Evolutionary conservation across 2,888 invertebrate species (phyloP).

Genomic region (Caenorhabditis panamensis): DNA sequence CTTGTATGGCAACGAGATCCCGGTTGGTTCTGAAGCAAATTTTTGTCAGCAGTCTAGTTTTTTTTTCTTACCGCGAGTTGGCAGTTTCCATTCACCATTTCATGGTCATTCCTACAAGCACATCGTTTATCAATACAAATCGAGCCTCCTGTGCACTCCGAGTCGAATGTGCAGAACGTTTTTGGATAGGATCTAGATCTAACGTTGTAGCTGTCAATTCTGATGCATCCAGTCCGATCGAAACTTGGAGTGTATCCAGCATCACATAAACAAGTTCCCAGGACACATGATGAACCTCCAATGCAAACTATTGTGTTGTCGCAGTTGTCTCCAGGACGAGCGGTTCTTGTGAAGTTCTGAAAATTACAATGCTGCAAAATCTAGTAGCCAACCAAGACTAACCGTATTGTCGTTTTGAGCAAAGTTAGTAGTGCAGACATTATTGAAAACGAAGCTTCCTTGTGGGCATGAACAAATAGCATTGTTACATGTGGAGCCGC

Average conservation of each 20-base stretch:
- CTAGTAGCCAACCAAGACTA: no score
- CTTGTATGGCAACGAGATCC: slow-evolving; percentile 60
- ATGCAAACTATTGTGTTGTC: slow-evolving; percentile 73
- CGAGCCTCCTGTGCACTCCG: slow-evolving; percentile 63
- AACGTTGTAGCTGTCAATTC: slow-evolving; percentile 46
- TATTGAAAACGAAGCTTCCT: slow-evolving; percentile 58
- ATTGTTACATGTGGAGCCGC: slow-evolving; percentile 76
- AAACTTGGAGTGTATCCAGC: slow-evolving; percentile 73
- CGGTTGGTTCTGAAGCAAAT: slow-evolving; percentile 49
- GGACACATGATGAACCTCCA: slow-evolving; percentile 78
- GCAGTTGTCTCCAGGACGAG: slow-evolving; percentile 76
- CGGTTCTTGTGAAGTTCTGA: slow-evolving; percentile 60
- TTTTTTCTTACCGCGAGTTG: slow-evolving; percentile 36
- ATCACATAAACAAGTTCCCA: slow-evolving; percentile 79
- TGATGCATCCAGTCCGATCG: no score
- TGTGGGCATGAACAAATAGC: slow-evolving; percentile 76
- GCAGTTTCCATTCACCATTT: slow-evolving; percentile 62
- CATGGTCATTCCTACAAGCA: slow-evolving; percentile 64
- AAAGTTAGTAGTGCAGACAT: slow-evolving; percentile 50
- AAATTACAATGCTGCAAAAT: not conserved
- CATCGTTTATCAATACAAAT: slow-evolving; percentile 67
- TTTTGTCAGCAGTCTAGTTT: not conserved
- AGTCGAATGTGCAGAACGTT: slow-evolving; percentile 56
- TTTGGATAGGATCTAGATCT: slow-evolving; percentile 66
- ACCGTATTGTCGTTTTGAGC: slow-evolving; percentile 45